Conservation (phyloP, 2,797 vertebrate species). For the Alectoris magna region DNA sequence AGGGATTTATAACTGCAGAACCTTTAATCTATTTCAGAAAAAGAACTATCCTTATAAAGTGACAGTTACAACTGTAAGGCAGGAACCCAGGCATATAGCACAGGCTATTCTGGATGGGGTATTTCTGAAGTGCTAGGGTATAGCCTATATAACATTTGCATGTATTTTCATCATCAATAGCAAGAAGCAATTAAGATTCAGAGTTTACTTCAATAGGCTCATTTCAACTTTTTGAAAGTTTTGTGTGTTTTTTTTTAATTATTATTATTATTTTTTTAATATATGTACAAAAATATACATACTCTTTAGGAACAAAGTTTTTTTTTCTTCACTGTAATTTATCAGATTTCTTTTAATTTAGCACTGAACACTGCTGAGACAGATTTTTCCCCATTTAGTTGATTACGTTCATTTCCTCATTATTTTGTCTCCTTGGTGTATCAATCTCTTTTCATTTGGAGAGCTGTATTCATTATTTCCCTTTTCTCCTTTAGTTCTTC, state of each 20-base stretch:
- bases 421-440: not conserved
- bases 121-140: not conserved
- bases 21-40: not conserved
- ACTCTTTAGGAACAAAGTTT: not conserved
- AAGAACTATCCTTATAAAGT: not conserved
- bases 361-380: not conserved
- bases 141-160: not conserved
- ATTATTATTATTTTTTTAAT: not conserved
- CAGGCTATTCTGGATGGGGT: not conserved
- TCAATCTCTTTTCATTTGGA: not conserved
- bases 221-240: not conserved
- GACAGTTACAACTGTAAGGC: not conserved
- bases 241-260: not conserved
- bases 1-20: not conserved
- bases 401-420: not conserved
- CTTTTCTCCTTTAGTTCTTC: not conserved
- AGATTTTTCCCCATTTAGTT: not conserved
- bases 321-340: not conserved
- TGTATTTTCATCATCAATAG: not conserved
- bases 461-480: not conserved
- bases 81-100: not conserved
- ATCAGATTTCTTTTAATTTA: not conserved
- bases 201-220: not conserved
- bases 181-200: not conserved
- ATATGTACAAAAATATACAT: not conserved